A percentile compares a stretch with the other conserved stretches of the same genome.
Evolutionary conservation across 2,888 invertebrate genomes (phyloP).

Genomic region (Bellardia bayeri): DNA sequence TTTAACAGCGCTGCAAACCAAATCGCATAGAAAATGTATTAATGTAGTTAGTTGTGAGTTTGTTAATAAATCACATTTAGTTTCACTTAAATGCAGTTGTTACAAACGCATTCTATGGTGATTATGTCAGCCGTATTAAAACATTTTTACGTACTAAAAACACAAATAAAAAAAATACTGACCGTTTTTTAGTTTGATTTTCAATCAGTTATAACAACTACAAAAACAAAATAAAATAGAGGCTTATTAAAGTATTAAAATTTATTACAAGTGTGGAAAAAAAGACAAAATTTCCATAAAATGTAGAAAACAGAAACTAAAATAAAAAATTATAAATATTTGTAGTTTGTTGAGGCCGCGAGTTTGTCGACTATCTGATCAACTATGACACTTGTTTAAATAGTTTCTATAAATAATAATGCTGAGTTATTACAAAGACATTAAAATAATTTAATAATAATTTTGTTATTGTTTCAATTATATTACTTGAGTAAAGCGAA

Average conservation of each 20-base stretch:
- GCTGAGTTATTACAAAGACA: no score
- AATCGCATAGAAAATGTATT: conserved; percentile 45
- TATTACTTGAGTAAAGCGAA: no score
- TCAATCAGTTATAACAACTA: not conserved
- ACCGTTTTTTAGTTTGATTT: conserved; percentile 16
- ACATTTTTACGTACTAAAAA: conserved; percentile 18
- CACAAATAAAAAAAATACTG: conserved; percentile 1
- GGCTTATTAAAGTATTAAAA: conserved; percentile 69
- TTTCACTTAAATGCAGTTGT: conserved; percentile 60
- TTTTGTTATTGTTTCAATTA: no score
- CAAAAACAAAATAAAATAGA: conserved; percentile 34
- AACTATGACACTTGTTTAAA: conserved; percentile 70
- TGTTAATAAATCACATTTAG: conserved; percentile 71
- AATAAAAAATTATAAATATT: conserved; percentile 14
- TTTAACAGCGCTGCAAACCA: conserved; percentile 1
- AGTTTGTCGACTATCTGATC: conserved; percentile 42
- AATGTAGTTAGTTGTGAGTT: conserved; percentile 45
- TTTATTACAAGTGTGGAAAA: conserved; percentile 66
- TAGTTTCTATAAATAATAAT: conserved; percentile 3
- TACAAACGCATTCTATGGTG: conserved; percentile 70
- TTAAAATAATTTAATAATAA: no score
- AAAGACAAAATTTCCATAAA: conserved; percentile 65
- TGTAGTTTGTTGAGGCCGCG: conserved; percentile 1
- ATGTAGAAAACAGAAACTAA: conserved; percentile 14
- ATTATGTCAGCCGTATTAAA: conserved; percentile 70